Evolutionary conservation across 2,888 invertebrate species (phyloP).

Genomic region (Vesta saturnalis): DNA sequence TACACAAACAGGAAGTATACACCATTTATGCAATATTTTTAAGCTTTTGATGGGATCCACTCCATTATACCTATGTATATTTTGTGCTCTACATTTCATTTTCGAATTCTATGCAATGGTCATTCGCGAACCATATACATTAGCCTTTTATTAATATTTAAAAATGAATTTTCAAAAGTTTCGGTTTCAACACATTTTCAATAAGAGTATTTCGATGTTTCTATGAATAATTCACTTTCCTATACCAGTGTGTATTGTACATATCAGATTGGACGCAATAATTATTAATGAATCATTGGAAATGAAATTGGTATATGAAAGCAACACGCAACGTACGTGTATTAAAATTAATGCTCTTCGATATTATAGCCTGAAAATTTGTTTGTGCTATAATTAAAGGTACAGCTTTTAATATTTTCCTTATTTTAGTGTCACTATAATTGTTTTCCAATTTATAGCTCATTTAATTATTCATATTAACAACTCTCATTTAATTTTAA

Average conservation of each 20-base stretch:
- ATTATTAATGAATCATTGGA: constrained; percentile 14
- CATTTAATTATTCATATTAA: too few species aligned
- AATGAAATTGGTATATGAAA: background rate
- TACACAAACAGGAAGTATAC: background rate
- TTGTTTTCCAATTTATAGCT: too few species aligned
- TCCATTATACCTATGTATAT: too few species aligned
- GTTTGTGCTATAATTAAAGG: background rate
- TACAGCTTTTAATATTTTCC: background rate
- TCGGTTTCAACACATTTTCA: background rate
- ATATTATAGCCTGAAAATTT: background rate
- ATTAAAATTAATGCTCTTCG: background rate
- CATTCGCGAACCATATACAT: background rate
- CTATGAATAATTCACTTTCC: constrained; percentile 6
- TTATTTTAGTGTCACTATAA: background rate
- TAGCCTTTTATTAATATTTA: background rate
- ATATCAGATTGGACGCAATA: constrained; percentile 3
- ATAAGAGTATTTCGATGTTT: background rate
- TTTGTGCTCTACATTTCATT: too few species aligned
- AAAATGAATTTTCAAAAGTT: background rate
- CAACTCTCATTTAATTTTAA: too few species aligned
- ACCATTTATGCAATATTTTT: background rate
- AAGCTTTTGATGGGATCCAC: too few species aligned
- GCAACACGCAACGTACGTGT: constrained; percentile 4
- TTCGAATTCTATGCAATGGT: background rate
- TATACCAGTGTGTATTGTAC: background rate